Evolutionary conservation across 2,797 vertebrate genomes (phyloP).

Genomic region (Sciurus carolinensis): DNA sequence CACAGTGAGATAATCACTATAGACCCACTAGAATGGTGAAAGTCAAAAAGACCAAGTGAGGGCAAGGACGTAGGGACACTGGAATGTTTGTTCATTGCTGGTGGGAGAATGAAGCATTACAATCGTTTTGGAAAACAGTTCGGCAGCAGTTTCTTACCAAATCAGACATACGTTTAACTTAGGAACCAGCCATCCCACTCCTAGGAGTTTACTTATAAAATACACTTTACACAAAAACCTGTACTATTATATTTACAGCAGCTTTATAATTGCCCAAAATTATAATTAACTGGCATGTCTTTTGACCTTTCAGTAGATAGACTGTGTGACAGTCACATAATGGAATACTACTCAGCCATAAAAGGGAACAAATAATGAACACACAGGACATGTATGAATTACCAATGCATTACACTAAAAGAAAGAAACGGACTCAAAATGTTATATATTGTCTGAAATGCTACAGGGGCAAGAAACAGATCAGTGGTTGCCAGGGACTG

Average conservation of each 20-base stretch:
- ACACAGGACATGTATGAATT: not conserved
- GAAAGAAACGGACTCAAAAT: constrained; percentile 6
- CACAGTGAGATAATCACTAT: not conserved
- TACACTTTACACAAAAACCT: not conserved
- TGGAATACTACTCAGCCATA: not conserved
- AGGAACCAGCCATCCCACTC: not conserved
- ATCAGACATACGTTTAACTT: not conserved
- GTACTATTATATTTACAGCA: not conserved
- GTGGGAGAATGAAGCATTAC: not conserved
- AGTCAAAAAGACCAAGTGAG: not conserved
- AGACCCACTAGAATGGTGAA: not conserved
- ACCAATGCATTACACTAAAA: not conserved
- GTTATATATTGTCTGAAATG: not conserved
- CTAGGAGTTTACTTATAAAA: not conserved
- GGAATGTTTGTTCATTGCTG: not conserved
- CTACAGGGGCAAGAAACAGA: not conserved
- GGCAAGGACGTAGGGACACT: not conserved
- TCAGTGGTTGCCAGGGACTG: not conserved
- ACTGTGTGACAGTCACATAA: not conserved
- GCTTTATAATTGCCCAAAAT: not conserved
- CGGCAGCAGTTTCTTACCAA: not conserved
- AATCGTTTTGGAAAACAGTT: constrained; percentile 9
- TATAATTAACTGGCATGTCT: constrained; percentile 24
- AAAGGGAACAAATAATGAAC: not conserved
- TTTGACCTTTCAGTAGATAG: not conserved